These are phyloP conservation scores for Agonum fuliginosum DNA, from an alignment of 2,888 invertebrate genomes.

Conservation along the genomic window DNA sequence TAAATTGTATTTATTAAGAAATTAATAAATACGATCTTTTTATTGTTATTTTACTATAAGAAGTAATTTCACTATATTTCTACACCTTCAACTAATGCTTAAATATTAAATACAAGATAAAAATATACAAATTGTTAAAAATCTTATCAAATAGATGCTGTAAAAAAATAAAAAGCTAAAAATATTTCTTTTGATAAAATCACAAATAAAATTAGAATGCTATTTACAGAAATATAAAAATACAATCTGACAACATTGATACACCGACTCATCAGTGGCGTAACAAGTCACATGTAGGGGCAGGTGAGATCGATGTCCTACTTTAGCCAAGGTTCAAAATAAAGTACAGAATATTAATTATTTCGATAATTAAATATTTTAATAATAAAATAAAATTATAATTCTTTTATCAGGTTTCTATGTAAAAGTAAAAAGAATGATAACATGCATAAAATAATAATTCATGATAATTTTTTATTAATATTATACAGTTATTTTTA, in stretches of 20 bases:
- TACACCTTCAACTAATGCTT: too few species aligned
- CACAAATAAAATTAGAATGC: constrained; percentile 43
- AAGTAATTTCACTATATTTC: too few species aligned
- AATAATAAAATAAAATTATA: background rate
- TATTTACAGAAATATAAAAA: constrained; percentile 56
- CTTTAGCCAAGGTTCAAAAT: constrained; percentile 35
- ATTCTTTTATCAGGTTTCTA: background rate
- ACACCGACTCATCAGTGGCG: constrained; percentile 38
- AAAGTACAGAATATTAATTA: background rate
- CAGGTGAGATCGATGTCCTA: constrained; percentile 55
- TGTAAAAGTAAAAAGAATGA: constrained; percentile 19
- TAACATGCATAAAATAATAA: constrained; percentile 52
- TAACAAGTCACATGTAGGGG: constrained; percentile 43
- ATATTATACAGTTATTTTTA: constrained; percentile 72
- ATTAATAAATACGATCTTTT: background rate
- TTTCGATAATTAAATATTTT: background rate
- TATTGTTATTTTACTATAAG: background rate
- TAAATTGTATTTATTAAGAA: background rate
- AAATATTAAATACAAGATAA: too few species aligned
- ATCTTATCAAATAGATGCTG: constrained; percentile 21
- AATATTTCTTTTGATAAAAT: constrained; percentile 14
- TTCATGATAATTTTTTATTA: constrained; percentile 67
- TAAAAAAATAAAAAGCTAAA: constrained; percentile 13
- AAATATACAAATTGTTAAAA: background rate
- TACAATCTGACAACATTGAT: constrained; percentile 53